Base-by-base conservation (phyloP, 2,888 invertebrate species). In the Apodemia duryi region DNA sequence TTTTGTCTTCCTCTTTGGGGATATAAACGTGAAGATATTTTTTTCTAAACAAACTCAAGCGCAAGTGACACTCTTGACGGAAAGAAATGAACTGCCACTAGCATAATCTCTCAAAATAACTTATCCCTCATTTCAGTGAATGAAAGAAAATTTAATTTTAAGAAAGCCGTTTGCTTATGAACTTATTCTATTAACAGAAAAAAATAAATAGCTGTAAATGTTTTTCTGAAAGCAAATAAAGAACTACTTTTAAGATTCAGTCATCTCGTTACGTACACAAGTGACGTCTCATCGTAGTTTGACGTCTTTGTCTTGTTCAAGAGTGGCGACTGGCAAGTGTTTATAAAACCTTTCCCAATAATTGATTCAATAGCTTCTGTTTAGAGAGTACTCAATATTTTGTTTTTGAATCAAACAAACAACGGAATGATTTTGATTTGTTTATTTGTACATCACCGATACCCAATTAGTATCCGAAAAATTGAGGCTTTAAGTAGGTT, bases 391-490 rank as follows among this genome's bases (percentile, higher is more conserved):
- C 57, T 60, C 10, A 6, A 60, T 35, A 60, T 60, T 60, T 60
- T 57, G 60, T 60, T 60, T 29, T 60, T 60, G 11, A 62, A 62
- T 62, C 35, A 28, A 62, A 62, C 43, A 62, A 62, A 43, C 43
- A 35, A 41, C 5, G n/a, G 49, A 49, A n/a, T 49, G n/a, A n/a
- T 2, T n/a, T 6, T 6, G 49, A 49, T 49, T 49, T 49, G n/a
- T 49, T 49, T 49, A 49, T 49, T 49, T 49, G 49, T 49, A 49
- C n/a, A 80, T 73, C 11, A 43, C 43, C 43, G 43, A 43, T 43
- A 43, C 11, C 4, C 11, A 43, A 43, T 43, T 43, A 43, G 43
- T 41, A 9, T 1, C 9, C 2, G 7, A 41, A 41, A 41, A 5
- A 2, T 9, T 9, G 6, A 10, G 41, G 43, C 43, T 43, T 43